Evolutionary conservation across 2,888 invertebrate species (phyloP), one percentile per base, ranked within the genome.

Genomic region (Epistrophe eligans): DNA sequence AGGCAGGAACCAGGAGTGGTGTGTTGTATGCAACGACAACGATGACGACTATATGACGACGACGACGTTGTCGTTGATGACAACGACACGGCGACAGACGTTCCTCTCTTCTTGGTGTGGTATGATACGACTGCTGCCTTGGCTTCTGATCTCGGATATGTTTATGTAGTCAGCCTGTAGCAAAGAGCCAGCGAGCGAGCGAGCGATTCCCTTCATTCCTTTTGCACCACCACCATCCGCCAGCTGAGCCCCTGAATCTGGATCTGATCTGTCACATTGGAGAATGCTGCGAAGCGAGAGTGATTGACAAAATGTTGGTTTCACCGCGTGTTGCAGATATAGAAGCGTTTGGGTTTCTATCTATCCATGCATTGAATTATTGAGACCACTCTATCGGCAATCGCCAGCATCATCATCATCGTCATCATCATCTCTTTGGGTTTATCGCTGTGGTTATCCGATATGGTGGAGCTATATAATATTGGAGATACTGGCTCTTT

Each of bases 231-330:
- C 52, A 35, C 19, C 66, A 38, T 38, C 50, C 17, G 43, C 17
- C 62, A 50, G 15, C 10, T 58, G 62, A 67, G 50, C 48, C 50
- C 57, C 48, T 70, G 35, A 40, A 66, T 77, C 72, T 52, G 52
- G 58, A 67, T 72, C 84, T 84, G 80, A 73, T 60, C 80, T 84
- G 80, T 84, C 84, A 77, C 73, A 77, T 77, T 52, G 60, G 24
- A 71, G 67, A 76, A 72, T 48, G 67, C 81, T 77, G 43, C 64
- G 77, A 81, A 67, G 81, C 64, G 81, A 81, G 81, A 85, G 62
- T 85, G 85, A 77, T 85, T 85, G 85, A 81, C 81, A 85, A 85
- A 81, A 85, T 85, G 77, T 67, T 81, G 73, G 62, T 81, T 70
- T 70, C 57, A 62, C 77, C 77, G 40, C 79, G 40, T 28, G 50